These are phyloP conservation scores for Epinephelus coioides DNA, from an alignment of 2,797 vertebrate species.

Conservation along the genomic window DNA sequence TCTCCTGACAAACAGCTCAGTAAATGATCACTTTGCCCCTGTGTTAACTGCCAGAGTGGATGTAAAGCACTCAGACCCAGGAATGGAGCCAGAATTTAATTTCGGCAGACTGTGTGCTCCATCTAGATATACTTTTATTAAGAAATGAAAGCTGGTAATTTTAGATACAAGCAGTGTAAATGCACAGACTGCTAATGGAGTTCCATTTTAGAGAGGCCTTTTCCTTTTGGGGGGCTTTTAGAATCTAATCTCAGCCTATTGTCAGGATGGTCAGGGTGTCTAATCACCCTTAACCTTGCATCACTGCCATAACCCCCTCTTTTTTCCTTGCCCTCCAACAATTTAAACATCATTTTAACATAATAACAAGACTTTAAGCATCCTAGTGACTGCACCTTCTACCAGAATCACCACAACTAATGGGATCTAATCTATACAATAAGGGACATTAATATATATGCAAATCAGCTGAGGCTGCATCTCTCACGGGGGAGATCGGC, in stretches of 20 bases:
- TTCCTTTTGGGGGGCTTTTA: constrained; percentile 59
- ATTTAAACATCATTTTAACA: constrained; percentile 83
- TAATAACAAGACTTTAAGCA: constrained; percentile 85
- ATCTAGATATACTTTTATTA: constrained; percentile 68
- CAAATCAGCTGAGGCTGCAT: constrained; percentile 85
- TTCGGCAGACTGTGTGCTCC: constrained; percentile 51
- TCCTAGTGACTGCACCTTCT: constrained; percentile 84
- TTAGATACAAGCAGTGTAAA: constrained; percentile 64
- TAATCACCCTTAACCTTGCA: constrained; percentile 85
- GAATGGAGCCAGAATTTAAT: constrained; percentile 60
- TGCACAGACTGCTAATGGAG: constrained; percentile 63
- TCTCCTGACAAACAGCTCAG: constrained; percentile 74
- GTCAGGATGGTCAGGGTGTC: constrained; percentile 71
- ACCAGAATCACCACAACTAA: constrained; percentile 90
- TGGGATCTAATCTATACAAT: constrained; percentile 91
- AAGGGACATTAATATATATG: constrained; percentile 91
- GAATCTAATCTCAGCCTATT: constrained; percentile 77
- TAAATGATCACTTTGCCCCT: constrained; percentile 64
- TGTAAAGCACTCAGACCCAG: constrained; percentile 48
- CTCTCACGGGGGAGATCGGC: constrained; percentile 69
- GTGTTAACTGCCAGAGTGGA: constrained; percentile 49
- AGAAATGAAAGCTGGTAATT: constrained; percentile 71
- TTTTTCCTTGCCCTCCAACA: constrained; percentile 86
- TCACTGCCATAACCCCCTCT: constrained; percentile 90
- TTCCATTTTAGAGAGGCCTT: constrained; percentile 61